phyloP scores from a whole-genome alignment of 2,797 vertebrate genomes.

The Sebastiscus albofasciatus region DNA sequence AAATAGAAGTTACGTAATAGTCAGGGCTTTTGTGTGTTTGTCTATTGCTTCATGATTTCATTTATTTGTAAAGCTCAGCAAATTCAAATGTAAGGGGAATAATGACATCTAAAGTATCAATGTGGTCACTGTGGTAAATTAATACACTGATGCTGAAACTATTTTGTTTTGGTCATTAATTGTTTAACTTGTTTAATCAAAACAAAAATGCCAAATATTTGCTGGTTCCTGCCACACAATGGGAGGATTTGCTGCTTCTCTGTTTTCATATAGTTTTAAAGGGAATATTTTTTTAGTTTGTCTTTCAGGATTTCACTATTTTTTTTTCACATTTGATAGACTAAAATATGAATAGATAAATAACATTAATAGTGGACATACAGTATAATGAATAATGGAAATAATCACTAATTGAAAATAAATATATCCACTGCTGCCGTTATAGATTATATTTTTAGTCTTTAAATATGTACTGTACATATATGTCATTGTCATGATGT shows the following conservation, averaged over 20 bases:
- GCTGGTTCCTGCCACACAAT: neutral
- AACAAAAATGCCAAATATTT: neutral
- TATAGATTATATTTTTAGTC: too few relatives aligned
- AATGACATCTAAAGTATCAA: neutral
- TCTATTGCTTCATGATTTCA: neutral
- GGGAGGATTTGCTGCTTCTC: neutral
- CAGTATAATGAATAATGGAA: neutral
- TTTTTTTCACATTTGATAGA: neutral
- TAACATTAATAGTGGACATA: neutral
- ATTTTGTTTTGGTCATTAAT: neutral
- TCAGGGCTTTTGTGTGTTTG: neutral
- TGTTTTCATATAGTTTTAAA: too few relatives aligned
- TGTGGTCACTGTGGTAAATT: neutral
- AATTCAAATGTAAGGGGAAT: neutral
- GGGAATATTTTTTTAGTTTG: neutral
- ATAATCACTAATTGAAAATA: too few relatives aligned
- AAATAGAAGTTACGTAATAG: slow-evolving; percentile 51
- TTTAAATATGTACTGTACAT: too few relatives aligned
- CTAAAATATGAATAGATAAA: neutral
- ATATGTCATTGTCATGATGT: too few relatives aligned
- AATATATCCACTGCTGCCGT: too few relatives aligned
- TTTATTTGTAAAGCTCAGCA: neutral
- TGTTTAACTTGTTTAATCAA: neutral
- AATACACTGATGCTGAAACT: neutral
- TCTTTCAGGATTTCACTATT: neutral